Percentiles rank a stretch among this genome's conserved stretches.
phyloP scores from a whole-genome alignment of 2,888 invertebrate genomes.

The Thecophora atra region DNA sequence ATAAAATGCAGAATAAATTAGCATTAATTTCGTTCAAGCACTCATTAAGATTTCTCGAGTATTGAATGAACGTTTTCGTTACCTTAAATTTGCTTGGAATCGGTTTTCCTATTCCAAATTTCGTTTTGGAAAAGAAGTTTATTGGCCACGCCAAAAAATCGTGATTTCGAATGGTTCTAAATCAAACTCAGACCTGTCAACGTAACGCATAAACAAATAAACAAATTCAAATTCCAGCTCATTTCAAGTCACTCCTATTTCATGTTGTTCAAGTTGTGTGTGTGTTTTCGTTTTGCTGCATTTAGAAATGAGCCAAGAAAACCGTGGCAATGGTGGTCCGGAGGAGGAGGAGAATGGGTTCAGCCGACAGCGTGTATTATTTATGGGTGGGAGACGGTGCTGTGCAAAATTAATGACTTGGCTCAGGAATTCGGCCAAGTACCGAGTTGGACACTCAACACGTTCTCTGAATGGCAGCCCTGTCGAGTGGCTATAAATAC shows the following conservation, averaged over 20 bases:
- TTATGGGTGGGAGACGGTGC: background rate
- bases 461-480: background rate
- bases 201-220: background rate
- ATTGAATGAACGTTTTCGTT: too few relatives aligned
- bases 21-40: too few relatives aligned
- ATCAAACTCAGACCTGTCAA: slow-evolving; percentile 4
- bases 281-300: slow-evolving; percentile 1
- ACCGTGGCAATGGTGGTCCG: slow-evolving; percentile 1
- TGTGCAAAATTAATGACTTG: slow-evolving; percentile 16
- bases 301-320: slow-evolving; percentile 21
- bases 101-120: too few relatives aligned
- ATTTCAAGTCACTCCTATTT: slow-evolving; percentile 24
- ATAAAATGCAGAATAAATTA: too few relatives aligned
- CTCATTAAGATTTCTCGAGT: too few relatives aligned
- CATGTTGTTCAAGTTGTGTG: background rate
- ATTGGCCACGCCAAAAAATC: background rate
- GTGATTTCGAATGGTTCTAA: background rate
- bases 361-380: background rate
- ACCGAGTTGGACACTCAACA: background rate
- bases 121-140: too few relatives aligned
- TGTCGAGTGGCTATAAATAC: background rate
- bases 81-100: too few relatives aligned
- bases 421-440: slow-evolving; percentile 31
- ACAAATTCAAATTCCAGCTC: slow-evolving; percentile 11
- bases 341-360: background rate